Evolutionary conservation across 2,113 vertebrate species (phyloP).

Genomic region (Bujurquina vittata): DNA sequence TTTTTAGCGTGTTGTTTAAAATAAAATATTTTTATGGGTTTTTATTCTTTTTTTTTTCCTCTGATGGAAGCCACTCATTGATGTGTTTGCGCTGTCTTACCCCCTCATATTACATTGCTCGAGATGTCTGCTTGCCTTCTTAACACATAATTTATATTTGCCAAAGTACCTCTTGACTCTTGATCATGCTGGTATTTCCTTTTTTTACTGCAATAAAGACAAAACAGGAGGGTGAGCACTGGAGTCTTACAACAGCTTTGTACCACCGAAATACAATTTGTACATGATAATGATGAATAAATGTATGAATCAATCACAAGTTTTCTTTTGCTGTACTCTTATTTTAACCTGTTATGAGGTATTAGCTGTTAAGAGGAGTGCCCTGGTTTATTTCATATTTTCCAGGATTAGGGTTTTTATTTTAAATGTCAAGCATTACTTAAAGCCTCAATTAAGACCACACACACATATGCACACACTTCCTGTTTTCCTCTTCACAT

Average conservation of each 20-base stretch:
- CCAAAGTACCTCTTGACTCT: constrained; percentile 79
- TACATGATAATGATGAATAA: constrained; percentile 78
- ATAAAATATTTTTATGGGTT: constrained; percentile 97
- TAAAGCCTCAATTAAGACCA: neutral
- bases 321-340: neutral
- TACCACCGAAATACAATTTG: constrained; percentile 78
- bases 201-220: constrained; percentile 80
- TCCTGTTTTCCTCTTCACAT: neutral
- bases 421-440: neutral
- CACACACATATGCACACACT: too few relatives aligned
- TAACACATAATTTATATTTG: constrained; percentile 79
- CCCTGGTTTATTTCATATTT: neutral
- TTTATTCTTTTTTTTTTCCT: constrained; percentile 83
- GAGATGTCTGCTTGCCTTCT: constrained; percentile 75
- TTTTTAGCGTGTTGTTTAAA: constrained; percentile 94
- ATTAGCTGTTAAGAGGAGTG: neutral
- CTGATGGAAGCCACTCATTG: constrained; percentile 81
- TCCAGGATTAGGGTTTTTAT: neutral
- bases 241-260: constrained; percentile 79
- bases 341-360: neutral
- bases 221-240: constrained; percentile 69
- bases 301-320: constrained; percentile 71
- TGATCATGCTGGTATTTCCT: constrained; percentile 75
- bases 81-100: constrained; percentile 62
- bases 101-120: constrained; percentile 58